Conservation (phyloP, 2,113 vertebrate species). For the Paralichthys olivaceus region DNA sequence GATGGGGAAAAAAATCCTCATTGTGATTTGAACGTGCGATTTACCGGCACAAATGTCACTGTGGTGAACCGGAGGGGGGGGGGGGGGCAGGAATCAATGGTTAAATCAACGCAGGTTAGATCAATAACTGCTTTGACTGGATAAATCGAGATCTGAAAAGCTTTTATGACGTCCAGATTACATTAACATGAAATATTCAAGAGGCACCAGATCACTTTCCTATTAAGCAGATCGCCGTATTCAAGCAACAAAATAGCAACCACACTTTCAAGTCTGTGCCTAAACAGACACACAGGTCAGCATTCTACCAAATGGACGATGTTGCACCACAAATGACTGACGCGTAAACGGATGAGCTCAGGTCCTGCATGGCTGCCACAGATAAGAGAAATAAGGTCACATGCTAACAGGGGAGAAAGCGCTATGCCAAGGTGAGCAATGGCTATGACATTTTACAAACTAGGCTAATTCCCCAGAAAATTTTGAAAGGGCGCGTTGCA, state of each 20-base stretch:
- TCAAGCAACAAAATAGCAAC: slow-evolving; percentile 53
- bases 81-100: slow-evolving; percentile 26
- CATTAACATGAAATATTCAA: slow-evolving; percentile 80
- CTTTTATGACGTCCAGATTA: slow-evolving; percentile 75
- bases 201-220: slow-evolving; percentile 57
- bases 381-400: slow-evolving; percentile 81
- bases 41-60: slow-evolving; percentile 53
- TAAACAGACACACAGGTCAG: slow-evolving; percentile 15
- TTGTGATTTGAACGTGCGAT: slow-evolving; percentile 62
- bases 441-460: slow-evolving; percentile 80
- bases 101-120: slow-evolving; percentile 72
- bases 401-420: slow-evolving; percentile 72
- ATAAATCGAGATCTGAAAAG: slow-evolving; percentile 75
- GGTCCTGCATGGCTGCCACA: slow-evolving; percentile 73
- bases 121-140: slow-evolving; percentile 70
- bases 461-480: slow-evolving; percentile 78
- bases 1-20: slow-evolving; percentile 47
- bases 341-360: slow-evolving; percentile 62
- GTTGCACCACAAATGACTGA: slow-evolving; percentile 46
- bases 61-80: slow-evolving; percentile 30
- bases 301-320: not conserved
- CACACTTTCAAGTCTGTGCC: not conserved
- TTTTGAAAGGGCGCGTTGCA: slow-evolving; percentile 73
- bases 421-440: slow-evolving; percentile 73
- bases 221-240: slow-evolving; percentile 49